phyloP scores from a whole-genome alignment of 2,888 invertebrate genomes.

The Fabriciana adippe region DNA sequence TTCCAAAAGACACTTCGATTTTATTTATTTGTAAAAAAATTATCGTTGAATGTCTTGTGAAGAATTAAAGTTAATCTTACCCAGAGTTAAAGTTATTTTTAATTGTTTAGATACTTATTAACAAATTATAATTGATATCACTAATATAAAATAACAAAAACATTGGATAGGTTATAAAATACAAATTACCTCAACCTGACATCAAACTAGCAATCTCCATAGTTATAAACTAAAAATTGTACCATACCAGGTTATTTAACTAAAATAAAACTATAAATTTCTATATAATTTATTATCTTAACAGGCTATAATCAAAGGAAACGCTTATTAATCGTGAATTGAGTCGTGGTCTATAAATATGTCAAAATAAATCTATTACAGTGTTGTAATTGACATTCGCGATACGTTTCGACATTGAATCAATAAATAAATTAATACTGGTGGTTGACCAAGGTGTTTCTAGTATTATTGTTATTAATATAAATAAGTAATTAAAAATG shows the following conservation, averaged over 20 bases:
- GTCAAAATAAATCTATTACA: constrained; percentile 57
- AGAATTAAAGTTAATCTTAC: too few species aligned
- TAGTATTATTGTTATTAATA: constrained; percentile 1
- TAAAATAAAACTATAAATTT: not conserved
- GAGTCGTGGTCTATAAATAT: constrained; percentile 50
- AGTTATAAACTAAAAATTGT: not conserved
- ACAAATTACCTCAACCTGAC: too few species aligned
- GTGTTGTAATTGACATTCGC: constrained; percentile 70
- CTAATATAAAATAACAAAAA: too few species aligned
- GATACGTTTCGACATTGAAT: constrained; percentile 57
- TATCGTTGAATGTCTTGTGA: too few species aligned
- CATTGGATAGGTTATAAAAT: too few species aligned
- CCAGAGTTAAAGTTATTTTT: too few species aligned
- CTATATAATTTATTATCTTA: constrained; percentile 2
- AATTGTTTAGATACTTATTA: too few species aligned
- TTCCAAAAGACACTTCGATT: too few species aligned
- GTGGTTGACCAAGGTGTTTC: constrained; percentile 22
- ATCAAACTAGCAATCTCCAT: not conserved
- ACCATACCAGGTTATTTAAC: not conserved
- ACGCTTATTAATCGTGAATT: constrained; percentile 30
- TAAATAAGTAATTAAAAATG: not conserved
- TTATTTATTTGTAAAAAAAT: too few species aligned
- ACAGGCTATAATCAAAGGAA: constrained; percentile 22
- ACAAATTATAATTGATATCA: too few species aligned
- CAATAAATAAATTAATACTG: constrained; percentile 57